A percentile compares a stretch with the other conserved stretches of the same genome.
Evolutionary conservation across 2,888 invertebrate species (phyloP).

Genomic region (Leptopilina drosophilae): DNA sequence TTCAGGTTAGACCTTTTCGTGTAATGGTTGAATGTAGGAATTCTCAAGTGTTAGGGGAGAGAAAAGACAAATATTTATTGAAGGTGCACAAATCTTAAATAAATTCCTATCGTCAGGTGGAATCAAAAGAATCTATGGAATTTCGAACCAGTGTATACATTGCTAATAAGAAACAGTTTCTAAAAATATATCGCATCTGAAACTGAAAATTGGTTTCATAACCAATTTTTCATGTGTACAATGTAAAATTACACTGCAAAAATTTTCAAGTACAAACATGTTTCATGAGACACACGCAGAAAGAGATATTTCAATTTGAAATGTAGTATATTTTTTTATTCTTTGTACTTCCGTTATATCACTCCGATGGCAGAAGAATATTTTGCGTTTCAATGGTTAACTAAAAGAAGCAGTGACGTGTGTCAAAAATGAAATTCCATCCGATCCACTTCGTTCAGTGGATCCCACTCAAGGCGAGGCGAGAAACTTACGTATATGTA

Average conservation of each 20-base stretch:
- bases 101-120: constrained; percentile 20
- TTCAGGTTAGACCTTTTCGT: constrained; percentile 5
- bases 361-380: constrained; percentile 49
- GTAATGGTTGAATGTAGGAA: constrained; percentile 53
- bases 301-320: constrained; percentile 13
- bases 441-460: constrained; percentile 66
- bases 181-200: too few relatives aligned
- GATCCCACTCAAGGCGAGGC: constrained; percentile 66
- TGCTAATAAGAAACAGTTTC: too few relatives aligned
- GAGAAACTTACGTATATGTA: constrained; percentile 58
- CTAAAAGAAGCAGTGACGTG: constrained; percentile 60
- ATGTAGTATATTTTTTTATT: constrained; percentile 4
- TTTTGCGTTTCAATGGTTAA: constrained; percentile 53
- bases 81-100: constrained; percentile 42
- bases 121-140: not conserved
- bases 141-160: not conserved
- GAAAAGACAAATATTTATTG: constrained; percentile 63
- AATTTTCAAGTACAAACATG: not conserved
- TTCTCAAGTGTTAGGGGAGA: constrained; percentile 54
- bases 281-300: too few relatives aligned
- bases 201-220: too few relatives aligned
- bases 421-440: constrained; percentile 71
- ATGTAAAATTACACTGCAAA: too few relatives aligned
- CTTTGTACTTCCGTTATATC: constrained; percentile 26
- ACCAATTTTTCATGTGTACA: too few relatives aligned